A percentile compares a stretch with the other conserved stretches of the same genome.
Evolutionary conservation across 2,888 invertebrate genomes (phyloP).

Genomic region (Protophormia terraenovae): DNA sequence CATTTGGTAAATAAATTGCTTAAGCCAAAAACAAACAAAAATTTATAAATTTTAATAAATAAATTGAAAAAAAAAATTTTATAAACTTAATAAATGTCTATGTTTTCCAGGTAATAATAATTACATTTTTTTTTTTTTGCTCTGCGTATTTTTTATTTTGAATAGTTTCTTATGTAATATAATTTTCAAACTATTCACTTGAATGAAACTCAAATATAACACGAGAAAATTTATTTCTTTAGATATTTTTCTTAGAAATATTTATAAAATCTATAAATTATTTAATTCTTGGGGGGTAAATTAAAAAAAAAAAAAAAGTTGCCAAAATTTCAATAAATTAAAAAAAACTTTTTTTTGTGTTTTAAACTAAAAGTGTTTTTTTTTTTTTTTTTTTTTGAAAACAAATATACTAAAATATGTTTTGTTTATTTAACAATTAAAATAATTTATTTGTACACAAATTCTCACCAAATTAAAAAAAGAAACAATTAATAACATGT

Average conservation of each 20-base stretch:
- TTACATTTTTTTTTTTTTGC: too few species aligned
- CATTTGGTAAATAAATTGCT: neutral
- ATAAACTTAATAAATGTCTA: too few species aligned
- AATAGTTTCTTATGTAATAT: too few species aligned
- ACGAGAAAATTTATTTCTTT: neutral
- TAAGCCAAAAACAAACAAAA: too few species aligned
- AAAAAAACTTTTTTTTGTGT: neutral
- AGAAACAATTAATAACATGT: neutral
- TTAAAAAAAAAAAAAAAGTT: neutral
- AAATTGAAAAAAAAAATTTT: too few species aligned
- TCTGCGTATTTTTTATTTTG: too few species aligned
- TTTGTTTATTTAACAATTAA: conserved; percentile 56
- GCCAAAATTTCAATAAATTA: neutral
- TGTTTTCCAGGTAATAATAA: too few species aligned
- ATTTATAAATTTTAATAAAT: too few species aligned
- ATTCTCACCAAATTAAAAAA: conserved; percentile 23
- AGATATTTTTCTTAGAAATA: neutral
- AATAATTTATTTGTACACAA: conserved; percentile 49
- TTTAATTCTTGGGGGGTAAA: neutral
- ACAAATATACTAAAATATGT: neutral
- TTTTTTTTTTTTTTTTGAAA: neutral
- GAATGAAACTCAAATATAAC: neutral
- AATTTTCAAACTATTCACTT: neutral
- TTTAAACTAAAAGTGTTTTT: neutral
- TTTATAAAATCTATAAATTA: neutral